phyloP scores from a whole-genome alignment of 1,140 invertebrate genomes.

The Aphidius gifuensis region DNA sequence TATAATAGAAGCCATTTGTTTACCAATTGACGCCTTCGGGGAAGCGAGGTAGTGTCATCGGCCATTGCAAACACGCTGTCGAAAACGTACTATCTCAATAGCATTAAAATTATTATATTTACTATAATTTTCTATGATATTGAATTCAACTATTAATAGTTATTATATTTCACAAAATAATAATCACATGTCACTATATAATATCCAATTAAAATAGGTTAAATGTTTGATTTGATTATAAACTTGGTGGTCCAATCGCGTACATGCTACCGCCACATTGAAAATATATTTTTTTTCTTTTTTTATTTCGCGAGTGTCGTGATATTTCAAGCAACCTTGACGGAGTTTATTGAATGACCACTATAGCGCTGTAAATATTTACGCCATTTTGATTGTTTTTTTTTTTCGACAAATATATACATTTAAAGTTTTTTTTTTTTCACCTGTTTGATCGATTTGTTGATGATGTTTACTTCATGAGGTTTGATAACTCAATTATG shows the following conservation, averaged over 20 bases:
- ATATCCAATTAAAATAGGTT: slow-evolving; percentile 1
- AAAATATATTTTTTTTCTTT: too few species aligned
- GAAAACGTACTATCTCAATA: slow-evolving; percentile 41
- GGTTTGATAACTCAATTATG: too few species aligned
- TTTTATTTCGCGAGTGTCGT: too few species aligned
- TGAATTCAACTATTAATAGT: neutral
- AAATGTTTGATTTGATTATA: slow-evolving; percentile 24
- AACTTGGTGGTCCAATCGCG: slow-evolving; percentile 20
- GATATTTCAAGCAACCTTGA: too few species aligned
- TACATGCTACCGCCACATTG: slow-evolving; percentile 38
- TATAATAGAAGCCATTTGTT: slow-evolving; percentile 33
- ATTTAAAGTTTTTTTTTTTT: too few species aligned
- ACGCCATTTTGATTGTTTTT: neutral
- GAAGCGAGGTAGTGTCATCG: slow-evolving; percentile 43
- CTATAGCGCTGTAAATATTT: too few species aligned
- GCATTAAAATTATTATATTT: slow-evolving; percentile 7
- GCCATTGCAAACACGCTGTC: slow-evolving; percentile 47
- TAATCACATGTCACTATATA: slow-evolving; percentile 35
- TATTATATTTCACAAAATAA: neutral
- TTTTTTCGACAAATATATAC: too few species aligned
- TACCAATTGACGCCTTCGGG: slow-evolving; percentile 53
- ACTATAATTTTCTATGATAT: slow-evolving; percentile 2
- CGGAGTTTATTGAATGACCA: too few species aligned
- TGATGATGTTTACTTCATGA: too few species aligned
- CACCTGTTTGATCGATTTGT: too few species aligned